Conservation (phyloP, 23 tunicate genomes). For the Trididemnum miniatum region DNA sequence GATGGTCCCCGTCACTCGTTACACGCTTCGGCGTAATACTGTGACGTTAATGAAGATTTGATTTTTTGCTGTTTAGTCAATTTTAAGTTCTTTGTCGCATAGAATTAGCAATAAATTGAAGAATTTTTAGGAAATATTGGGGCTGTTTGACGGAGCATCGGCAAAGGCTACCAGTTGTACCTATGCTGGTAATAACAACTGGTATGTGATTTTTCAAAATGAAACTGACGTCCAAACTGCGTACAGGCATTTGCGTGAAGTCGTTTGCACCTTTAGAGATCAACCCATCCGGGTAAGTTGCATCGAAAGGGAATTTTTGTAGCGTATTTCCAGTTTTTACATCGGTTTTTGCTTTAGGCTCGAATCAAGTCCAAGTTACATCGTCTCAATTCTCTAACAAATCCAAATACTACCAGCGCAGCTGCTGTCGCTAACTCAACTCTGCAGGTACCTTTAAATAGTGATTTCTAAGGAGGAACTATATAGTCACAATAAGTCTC, state of each 20-base stretch:
- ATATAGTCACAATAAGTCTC: too few relatives aligned
- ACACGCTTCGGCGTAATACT: not conserved
- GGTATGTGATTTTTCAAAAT: conserved; percentile 74
- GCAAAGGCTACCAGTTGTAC: conserved; percentile 56
- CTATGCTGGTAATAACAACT: conserved; percentile 73
- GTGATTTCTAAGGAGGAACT: too few relatives aligned
- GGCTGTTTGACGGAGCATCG: conserved; percentile 5
- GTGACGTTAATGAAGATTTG: not conserved
- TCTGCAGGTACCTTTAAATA: too few relatives aligned
- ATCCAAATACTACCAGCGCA: too few relatives aligned
- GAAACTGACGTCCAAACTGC: conserved; percentile 80
- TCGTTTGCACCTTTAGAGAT: conserved; percentile 44
- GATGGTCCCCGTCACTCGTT: not conserved
- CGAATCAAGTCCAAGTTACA: too few relatives aligned
- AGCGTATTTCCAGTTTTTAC: too few relatives aligned
- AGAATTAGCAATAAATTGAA: too few relatives aligned
- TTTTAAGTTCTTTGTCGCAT: not conserved
- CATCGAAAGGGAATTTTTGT: too few relatives aligned
- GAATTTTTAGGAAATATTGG: conserved; percentile 16
- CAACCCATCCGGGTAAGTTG: conserved; percentile 72
- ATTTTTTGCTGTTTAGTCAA: not conserved
- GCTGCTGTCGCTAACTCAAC: too few relatives aligned
- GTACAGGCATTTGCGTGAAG: conserved; percentile 74
- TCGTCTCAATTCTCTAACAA: too few relatives aligned
- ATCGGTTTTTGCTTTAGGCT: too few relatives aligned